phyloP scores from a whole-genome alignment of 2,797 vertebrate species.

The Novumbra hubbsi region DNA sequence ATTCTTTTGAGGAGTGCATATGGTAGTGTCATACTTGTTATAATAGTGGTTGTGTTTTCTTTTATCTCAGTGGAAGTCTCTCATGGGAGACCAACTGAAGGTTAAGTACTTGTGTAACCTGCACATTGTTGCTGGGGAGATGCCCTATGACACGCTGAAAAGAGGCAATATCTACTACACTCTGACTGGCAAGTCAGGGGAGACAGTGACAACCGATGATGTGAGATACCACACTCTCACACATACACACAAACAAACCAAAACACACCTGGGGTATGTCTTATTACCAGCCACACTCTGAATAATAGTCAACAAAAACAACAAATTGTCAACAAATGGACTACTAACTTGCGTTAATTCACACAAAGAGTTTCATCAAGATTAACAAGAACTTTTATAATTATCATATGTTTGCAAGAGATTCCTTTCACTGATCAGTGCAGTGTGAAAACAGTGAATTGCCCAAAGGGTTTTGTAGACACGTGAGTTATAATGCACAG shows the following conservation, averaged over 20 bases:
- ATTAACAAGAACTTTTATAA: no score
- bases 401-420: no score
- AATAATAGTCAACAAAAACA: no score
- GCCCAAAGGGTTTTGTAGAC: no score
- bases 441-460: no score
- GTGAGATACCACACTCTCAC: slow-evolving; percentile 56
- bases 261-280: neutral
- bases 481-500: no score
- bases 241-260: neutral
- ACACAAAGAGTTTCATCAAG: no score
- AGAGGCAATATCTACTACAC: slow-evolving; percentile 77
- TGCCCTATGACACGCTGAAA: slow-evolving; percentile 73
- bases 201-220: slow-evolving; percentile 68
- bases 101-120: slow-evolving; percentile 83
- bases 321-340: no score
- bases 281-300: no score
- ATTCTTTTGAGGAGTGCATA: no score
- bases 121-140: slow-evolving; percentile 83
- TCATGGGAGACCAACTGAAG: slow-evolving; percentile 68
- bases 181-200: slow-evolving; percentile 82
- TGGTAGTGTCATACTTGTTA: neutral
- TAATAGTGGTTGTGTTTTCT: neutral
- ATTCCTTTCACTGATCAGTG: no score
- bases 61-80: slow-evolving; percentile 70
- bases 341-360: no score